Evolutionary conservation across 2,113 vertebrate species (phyloP), one percentile per base, ranked within the genome.

Genomic region (Tetrao urogallus): DNA sequence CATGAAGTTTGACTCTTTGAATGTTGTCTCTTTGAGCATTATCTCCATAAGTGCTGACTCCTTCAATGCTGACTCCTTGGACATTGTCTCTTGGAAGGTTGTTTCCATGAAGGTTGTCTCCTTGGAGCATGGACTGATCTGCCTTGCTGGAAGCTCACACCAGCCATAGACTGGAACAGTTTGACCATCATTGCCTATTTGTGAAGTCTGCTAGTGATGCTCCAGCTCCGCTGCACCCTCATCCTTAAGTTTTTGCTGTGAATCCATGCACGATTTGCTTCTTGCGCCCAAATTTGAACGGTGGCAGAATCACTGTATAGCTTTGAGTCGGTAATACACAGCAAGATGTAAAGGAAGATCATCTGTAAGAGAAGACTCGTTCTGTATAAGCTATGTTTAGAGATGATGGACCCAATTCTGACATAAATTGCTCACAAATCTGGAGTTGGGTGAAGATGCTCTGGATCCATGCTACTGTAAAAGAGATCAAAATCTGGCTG

Each of bases 191-290:
- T 21, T 76, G 36, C 12, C 34, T 50, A 24, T 34, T 8, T 8
- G 36, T 52, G 47, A 50, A 19, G 15, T 8, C 1, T 5, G 13
- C 17, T 28, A 19, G 9, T 5, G 0, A 15, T 38, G 34, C 27
- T 58, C 22, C 20, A 52, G 1, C 0, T 3, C 48, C 45, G 17
- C 43, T 52, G 65, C 42, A 12, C 10, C 7, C 11, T 67, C 3
- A 1, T 30, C 45, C 24, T 45, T 38, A 0, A 0, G 6, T 9
- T 50, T 63, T 77, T 27, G 40, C 1, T 50, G n/a, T 7, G 20
- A 74, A 47, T 52, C 63, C 42, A 3, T 3, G 10, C 32, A 7
- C 14, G 42, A 30, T 78, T 78, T 78, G 63, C 21, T 40, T 72
- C 69, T 88, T 76, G n/a, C 11, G 38, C 47, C 18, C 40, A 4